Base-by-base conservation (phyloP, 2,113 vertebrate genomes). In the Cavia porcellus region DNA sequence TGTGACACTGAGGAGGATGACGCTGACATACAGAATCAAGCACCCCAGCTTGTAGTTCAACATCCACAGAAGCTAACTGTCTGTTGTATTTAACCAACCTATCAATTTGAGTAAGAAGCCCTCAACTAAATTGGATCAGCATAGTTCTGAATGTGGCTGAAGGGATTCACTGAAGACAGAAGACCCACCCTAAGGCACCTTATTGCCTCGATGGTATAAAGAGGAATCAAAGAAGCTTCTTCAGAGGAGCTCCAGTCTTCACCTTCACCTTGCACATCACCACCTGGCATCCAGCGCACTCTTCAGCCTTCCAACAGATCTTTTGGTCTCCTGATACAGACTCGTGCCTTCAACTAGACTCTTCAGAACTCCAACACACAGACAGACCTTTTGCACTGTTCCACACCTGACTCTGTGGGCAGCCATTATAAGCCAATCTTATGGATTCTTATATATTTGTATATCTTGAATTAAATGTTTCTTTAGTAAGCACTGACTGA, bases 1-100 rank as follows among this genome's bases (percentile, higher is more conserved):
- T 0, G 17, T 6, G 4, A 28, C 25, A 0, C 70, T 35, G 38
- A 87, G 30, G 84, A 70, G 8, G 24, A 8, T 3, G 25, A 1
- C 22, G 0, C 32, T 20, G 45, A 17, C 22, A 35, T 59, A 11
- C 22, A 55, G 10, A 5, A 1, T n/a, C 10, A 4, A 17, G 55
- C 14, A 38, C 62, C n/a, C 62, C 74, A 5, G 45, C 28, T 28
- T 32, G 15, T 15, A 57, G 55, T 19, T 19, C 55, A 57, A 57
- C 17, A 55, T 5, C 55, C 55, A 57, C 55, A 57, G 17, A 57
- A 57, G 55, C 72, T 45, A 45, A 24, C 2, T 75, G 11, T 28
- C 42, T 28, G 12, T 47, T 10, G 25, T 75, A 47, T 24, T 25
- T 47, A 45, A 75, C 22, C 13, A 9, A 25, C 10, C 11, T 25